Base-by-base conservation (phyloP, 1,140 invertebrate species). In the Ostrea denselamellosa region DNA sequence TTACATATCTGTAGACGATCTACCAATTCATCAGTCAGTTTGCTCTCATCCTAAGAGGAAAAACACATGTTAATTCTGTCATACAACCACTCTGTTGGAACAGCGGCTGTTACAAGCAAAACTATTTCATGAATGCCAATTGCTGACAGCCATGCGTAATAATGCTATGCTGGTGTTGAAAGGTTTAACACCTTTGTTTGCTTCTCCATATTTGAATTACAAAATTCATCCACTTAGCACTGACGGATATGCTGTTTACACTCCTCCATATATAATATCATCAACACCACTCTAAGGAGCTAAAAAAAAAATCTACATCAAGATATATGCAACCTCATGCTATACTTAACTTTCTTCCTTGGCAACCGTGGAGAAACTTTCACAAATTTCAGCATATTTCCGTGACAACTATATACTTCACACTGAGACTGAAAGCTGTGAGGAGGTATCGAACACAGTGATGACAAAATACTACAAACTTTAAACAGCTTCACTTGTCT, bases 381-480 rank as follows among this genome's bases (percentile, higher is more conserved):
- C 84, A 89, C 88, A 89, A 89, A 89, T 77, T 89, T 89, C 85
- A 89, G 88, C 88, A 89, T 89, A 84, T 68, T 71, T 81, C 68
- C 68, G 25, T 34, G 25, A 14, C 22, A 28, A 77, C 25, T 77
- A n/a, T n/a, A n/a, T n/a, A 44, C 34, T 44, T 77, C 25, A 25
- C 25, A 28, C 14, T 2, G 10, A 10, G 25, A 34, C 14, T 12
- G 8, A 14, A 25, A 77, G 8, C 28, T 28, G 14, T 77, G 25
- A 28, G 25, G 22, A 77, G 28, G 22, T 12, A 77, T 14, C 0
- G 9, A 25, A 10, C 14, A 12, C 17, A 25, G 25, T 28, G 25
- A 77, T 2, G 28, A 77, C 25, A 12, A 12, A 77, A 14, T 28
- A 77, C 68, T 9, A 77, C 68, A 28, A 10, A 77, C 9, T 25